Percentiles rank a stretch among this genome's conserved stretches.
Conservation (phyloP, 2,797 vertebrate species). For the Glyptemys insculpta region DNA sequence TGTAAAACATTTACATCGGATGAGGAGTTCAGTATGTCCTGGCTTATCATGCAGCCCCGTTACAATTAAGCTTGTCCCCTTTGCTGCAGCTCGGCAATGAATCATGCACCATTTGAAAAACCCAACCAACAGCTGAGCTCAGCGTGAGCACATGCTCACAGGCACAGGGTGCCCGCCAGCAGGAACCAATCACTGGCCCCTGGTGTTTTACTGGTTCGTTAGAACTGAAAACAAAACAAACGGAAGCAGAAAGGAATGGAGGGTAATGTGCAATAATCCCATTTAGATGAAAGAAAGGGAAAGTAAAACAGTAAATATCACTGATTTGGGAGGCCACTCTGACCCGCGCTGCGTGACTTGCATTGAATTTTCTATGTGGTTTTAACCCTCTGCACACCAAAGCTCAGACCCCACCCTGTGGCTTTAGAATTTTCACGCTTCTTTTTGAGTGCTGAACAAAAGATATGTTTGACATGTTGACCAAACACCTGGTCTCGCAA, state of each 20-base stretch:
- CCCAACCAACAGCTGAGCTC: conserved; percentile 8
- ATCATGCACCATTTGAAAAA: conserved; percentile 71
- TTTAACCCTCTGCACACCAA: conserved; percentile 53
- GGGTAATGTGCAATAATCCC: conserved; percentile 76
- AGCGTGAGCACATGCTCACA: conserved; percentile 71
- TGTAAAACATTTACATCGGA: conserved; percentile 72
- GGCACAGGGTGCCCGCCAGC: conserved; percentile 59
- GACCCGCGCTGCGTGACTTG: conserved; percentile 17
- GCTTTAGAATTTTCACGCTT: rapidly evolving
- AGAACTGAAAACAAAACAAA: conserved; percentile 77
- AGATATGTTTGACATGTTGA: rapidly evolving
- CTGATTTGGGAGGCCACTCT: conserved; percentile 71
- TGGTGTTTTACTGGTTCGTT: conserved; percentile 66
- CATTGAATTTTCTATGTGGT: conserved; percentile 27
- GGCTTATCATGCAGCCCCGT: conserved; percentile 65
- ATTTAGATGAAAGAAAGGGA: conserved; percentile 79
- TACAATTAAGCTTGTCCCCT: conserved; percentile 69
- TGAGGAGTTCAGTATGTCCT: conserved; percentile 57
- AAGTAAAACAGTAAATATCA: conserved; percentile 78
- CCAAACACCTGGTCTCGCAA: rapidly evolving
- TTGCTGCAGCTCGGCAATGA: conserved; percentile 70
- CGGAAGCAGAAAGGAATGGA: conserved; percentile 64
- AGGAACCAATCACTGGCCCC: conserved; percentile 56
- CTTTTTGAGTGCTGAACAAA: rapidly evolving
- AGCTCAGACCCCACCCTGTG: neutral